phyloP scores from a whole-genome alignment of 2,113 vertebrate genomes.

The Thermophis baileyi region DNA sequence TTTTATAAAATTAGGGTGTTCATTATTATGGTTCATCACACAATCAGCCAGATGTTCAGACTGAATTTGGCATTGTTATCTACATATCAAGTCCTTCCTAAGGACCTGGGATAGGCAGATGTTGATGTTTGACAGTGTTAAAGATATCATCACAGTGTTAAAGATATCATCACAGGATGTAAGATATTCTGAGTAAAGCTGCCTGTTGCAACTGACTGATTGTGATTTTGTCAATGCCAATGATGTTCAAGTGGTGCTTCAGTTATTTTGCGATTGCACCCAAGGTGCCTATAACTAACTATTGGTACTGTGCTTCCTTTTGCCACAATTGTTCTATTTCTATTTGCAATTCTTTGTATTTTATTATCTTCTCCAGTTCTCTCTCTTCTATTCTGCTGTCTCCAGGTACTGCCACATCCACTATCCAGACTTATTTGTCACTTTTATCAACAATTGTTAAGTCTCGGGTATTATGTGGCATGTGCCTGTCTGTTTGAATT shows the following conservation, averaged over 20 bases:
- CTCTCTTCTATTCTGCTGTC: background rate
- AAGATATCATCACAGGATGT: background rate
- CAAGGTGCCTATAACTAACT: background rate
- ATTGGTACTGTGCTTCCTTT: background rate
- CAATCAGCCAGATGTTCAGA: background rate
- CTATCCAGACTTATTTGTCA: background rate
- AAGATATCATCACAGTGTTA: background rate
- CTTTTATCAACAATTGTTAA: background rate
- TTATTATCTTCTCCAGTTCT: background rate
- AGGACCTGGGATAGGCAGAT: background rate
- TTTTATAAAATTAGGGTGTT: background rate
- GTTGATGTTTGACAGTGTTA: background rate
- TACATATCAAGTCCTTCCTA: background rate
- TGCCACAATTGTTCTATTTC: background rate
- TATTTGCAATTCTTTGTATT: background rate
- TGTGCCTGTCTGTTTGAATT: background rate
- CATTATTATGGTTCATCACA: background rate
- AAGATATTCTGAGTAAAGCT: background rate
- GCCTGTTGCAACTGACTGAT: background rate
- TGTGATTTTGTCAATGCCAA: background rate
- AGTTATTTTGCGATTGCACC: background rate
- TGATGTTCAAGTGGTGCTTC: background rate
- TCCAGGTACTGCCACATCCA: background rate
- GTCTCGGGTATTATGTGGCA: background rate
- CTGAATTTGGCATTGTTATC: background rate